Percentiles rank a stretch among this genome's conserved stretches.
phyloP scores from a whole-genome alignment of 2,888 invertebrate species.

The Spialia ferax region DNA sequence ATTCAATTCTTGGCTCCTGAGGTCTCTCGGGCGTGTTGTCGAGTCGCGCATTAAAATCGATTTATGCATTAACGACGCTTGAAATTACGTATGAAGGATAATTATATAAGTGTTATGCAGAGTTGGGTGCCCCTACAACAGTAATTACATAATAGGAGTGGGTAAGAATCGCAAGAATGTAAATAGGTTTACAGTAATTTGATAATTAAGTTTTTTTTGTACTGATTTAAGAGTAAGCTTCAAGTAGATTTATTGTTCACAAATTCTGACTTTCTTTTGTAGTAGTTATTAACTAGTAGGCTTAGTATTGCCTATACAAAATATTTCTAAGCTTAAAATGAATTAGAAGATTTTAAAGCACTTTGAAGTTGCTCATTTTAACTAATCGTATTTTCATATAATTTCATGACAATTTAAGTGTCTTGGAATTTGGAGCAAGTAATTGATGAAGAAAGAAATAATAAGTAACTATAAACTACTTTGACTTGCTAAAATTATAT shows the following conservation, averaged over 20 bases:
- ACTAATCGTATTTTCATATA: too few relatives aligned
- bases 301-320: too few relatives aligned
- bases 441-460: too few relatives aligned
- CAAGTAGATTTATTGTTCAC: not conserved
- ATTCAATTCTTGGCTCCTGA: constrained; percentile 13
- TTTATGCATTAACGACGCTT: constrained; percentile 68
- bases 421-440: too few relatives aligned
- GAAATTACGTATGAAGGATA: constrained; percentile 56
- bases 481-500: constrained; percentile 68
- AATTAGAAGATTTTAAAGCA: not conserved
- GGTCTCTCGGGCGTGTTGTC: constrained; percentile 47
- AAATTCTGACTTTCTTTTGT: too few relatives aligned
- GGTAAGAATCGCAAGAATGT: constrained; percentile 28
- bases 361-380: not conserved
- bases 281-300: too few relatives aligned
- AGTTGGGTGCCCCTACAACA: constrained; percentile 44
- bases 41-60: constrained; percentile 63
- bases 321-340: too few relatives aligned
- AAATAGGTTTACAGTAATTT: constrained; percentile 32
- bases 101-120: constrained; percentile 53
- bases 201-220: constrained; percentile 12
- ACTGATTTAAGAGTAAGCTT: not conserved
- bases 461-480: not conserved
- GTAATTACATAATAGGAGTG: constrained; percentile 30
- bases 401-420: too few relatives aligned